A percentile compares a stretch with the other conserved stretches of the same genome.
These are phyloP conservation scores for Phymastichus coffea DNA, from an alignment of 1,140 invertebrate genomes.

Conservation along the genomic window DNA sequence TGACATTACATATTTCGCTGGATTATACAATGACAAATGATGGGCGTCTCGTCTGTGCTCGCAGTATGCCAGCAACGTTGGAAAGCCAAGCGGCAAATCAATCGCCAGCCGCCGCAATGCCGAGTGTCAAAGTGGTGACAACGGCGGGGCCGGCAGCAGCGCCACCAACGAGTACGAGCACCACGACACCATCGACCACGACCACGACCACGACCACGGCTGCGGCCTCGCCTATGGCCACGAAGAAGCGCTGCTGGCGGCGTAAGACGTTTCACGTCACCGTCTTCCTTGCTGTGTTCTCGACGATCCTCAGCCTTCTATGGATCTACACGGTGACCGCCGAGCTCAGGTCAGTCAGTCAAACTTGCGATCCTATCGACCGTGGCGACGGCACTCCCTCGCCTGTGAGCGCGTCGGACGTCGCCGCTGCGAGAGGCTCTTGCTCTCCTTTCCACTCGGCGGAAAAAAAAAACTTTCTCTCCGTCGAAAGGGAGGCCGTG, in stretches of 20 bases:
- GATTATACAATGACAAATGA: too few species aligned
- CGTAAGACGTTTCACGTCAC: conserved; percentile 23
- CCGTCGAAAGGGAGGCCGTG: too few species aligned
- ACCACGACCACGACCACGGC: neutral
- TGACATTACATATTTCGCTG: too few species aligned
- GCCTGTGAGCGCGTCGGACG: too few species aligned
- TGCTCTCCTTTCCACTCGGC: too few species aligned
- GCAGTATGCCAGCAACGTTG: conserved; percentile 5
- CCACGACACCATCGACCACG: neutral
- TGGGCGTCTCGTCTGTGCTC: neutral
- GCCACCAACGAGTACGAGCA: neutral
- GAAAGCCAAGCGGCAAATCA: neutral
- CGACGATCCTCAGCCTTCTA: conserved; percentile 21
- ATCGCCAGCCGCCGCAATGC: neutral
- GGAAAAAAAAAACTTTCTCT: too few species aligned
- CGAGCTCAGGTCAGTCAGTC: conserved; percentile 12
- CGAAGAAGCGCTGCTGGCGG: conserved; percentile 19
- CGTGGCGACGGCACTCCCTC: too few species aligned
- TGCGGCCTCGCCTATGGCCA: neutral
- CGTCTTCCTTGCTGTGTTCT: conserved; percentile 24
- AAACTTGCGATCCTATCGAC: neutral
- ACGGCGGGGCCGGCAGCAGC: neutral
- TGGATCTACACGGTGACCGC: conserved; percentile 26
- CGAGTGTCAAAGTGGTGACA: neutral
- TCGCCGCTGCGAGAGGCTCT: too few species aligned